These are phyloP conservation scores for Phortica okadai DNA, from an alignment of 2,888 invertebrate genomes.

Conservation along the genomic window DNA sequence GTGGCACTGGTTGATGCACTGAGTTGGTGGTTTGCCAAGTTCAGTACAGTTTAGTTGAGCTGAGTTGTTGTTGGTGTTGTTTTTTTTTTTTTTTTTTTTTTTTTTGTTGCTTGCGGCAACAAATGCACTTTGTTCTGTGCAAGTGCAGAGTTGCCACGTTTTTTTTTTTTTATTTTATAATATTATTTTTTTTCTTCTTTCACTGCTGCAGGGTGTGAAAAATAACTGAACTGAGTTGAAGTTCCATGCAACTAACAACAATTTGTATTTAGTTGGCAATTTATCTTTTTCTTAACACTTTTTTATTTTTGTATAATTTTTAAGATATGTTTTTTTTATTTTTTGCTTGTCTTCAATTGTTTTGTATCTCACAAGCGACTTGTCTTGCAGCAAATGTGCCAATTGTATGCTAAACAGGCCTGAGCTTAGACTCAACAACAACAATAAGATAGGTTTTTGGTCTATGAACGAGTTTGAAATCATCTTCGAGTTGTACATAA, in stretches of 20 bases:
- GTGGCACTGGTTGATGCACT: not conserved
- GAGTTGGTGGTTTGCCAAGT: not conserved
- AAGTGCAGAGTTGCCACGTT: constrained; percentile 56
- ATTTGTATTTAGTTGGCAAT: constrained; percentile 61
- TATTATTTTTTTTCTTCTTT: constrained; percentile 37
- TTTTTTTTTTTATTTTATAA: constrained; percentile 13
- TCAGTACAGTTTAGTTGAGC: not conserved
- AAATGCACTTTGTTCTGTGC: constrained; percentile 68
- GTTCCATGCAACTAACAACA: constrained; percentile 38
- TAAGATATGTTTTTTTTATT: not conserved
- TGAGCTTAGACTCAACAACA: not conserved
- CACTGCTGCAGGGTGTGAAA: constrained; percentile 60
- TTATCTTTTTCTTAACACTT: constrained; percentile 53
- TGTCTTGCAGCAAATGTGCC: constrained; percentile 51
- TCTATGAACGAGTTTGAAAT: too few relatives aligned
- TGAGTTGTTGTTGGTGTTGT: not conserved
- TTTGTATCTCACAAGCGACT: constrained; percentile 28
- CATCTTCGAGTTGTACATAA: not conserved
- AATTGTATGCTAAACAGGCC: constrained; percentile 68
- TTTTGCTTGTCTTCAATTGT: constrained; percentile 27
- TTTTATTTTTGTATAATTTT: constrained; percentile 27
- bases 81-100: not conserved
- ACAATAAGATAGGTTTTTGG: not conserved
- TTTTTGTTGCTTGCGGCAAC: too few relatives aligned
- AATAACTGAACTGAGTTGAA: constrained; percentile 49